Evolutionary conservation across 2,797 vertebrate species (phyloP).

Genomic region (Syncerus caffer): DNA sequence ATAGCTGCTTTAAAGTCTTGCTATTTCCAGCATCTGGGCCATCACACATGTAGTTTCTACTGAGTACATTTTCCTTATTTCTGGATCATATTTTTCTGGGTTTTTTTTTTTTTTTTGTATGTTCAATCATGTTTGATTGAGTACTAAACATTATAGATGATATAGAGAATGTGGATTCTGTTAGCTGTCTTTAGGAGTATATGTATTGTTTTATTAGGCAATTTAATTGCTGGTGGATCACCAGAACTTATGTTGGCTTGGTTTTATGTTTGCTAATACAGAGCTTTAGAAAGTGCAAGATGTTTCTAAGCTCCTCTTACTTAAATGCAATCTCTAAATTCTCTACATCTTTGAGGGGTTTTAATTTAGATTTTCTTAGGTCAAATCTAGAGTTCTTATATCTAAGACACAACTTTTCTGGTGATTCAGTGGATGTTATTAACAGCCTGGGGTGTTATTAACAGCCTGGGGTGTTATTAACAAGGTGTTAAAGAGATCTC

Average conservation of each 20-base stretch:
- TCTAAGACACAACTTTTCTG: neutral
- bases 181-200: neutral
- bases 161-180: neutral
- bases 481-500: neutral
- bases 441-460: neutral
- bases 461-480: neutral
- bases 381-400: neutral
- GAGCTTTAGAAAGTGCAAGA: neutral
- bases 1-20: neutral
- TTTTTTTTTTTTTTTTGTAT: neutral
- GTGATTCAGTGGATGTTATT: neutral
- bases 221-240: neutral
- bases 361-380: neutral
- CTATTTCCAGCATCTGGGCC: neutral
- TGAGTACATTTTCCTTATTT: neutral
- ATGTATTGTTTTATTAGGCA: neutral
- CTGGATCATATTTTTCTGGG: neutral
- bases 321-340: neutral
- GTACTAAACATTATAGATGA: neutral
- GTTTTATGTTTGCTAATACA: neutral
- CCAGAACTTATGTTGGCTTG: neutral
- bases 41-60: neutral
- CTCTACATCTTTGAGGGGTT: neutral
- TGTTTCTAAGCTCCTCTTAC: neutral
- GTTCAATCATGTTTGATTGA: neutral